phyloP scores from a whole-genome alignment of 1,140 invertebrate genomes.

The Caerostris extrusa region DNA sequence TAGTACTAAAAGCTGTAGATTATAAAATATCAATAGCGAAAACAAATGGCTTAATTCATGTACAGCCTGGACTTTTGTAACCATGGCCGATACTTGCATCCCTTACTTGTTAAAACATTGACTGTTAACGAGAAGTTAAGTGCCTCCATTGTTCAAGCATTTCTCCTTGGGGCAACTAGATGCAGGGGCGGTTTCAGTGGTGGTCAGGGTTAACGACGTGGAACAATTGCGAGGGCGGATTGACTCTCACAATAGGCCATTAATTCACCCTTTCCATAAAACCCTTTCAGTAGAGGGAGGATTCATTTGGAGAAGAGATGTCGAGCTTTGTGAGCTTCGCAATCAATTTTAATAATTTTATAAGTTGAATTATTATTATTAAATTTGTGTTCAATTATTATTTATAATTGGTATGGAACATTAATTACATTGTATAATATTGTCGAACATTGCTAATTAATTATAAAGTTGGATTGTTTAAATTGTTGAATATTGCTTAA shows the following conservation, averaged over 20 bases:
- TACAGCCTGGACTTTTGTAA: too few relatives aligned
- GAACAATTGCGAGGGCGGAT: slow-evolving; percentile 52
- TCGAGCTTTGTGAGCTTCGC: neutral
- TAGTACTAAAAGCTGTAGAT: too few relatives aligned
- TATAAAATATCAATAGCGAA: too few relatives aligned
- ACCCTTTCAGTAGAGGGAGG: neutral
- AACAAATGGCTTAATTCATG: too few relatives aligned
- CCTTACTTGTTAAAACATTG: neutral
- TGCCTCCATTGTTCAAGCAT: neutral
- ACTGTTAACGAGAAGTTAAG: slow-evolving; percentile 8
- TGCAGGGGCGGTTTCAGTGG: neutral
- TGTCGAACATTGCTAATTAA: too few relatives aligned
- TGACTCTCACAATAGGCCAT: slow-evolving; percentile 17
- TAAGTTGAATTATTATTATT: too few relatives aligned
- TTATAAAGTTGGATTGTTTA: too few relatives aligned
- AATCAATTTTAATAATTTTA: too few relatives aligned
- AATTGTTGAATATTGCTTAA: too few relatives aligned
- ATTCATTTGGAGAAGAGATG: neutral
- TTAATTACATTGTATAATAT: too few relatives aligned
- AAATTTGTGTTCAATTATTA: too few relatives aligned
- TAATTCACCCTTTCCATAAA: slow-evolving; percentile 50
- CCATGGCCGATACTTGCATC: neutral
- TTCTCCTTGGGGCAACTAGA: neutral
- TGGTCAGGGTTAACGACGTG: slow-evolving; percentile 59
- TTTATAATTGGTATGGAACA: too few relatives aligned